Evolutionary conservation across 2,113 vertebrate species (phyloP), one percentile per base, ranked within the genome.

Genomic region (Brachypteracias leptosomus): DNA sequence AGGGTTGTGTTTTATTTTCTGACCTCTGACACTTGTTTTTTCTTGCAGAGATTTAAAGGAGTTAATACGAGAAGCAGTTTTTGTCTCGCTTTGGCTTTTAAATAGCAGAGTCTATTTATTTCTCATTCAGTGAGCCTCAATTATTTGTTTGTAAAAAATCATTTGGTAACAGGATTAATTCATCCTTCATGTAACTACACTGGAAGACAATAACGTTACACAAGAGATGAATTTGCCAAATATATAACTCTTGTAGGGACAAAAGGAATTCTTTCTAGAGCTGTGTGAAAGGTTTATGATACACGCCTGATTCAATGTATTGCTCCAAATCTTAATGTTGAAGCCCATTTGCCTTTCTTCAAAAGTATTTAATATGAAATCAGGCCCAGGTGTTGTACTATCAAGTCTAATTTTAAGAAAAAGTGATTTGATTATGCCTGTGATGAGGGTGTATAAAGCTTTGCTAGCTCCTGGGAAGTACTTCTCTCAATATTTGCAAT

Each of bases 241-340:
- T 87, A 93, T 87, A 92, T 95, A 95, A 96, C 93, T 97, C 94
- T 97, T 93, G 81, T 86, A 95, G 92, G 85, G 89, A 96, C 90
- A 97, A 97, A 97, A 89, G 17, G 80, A 85, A 70, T 91, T 96
- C 25, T 96, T 93, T 93, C 83, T 93, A 79, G 92, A 91, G 89
- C 66, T 95, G 52, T 91, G 72, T 89, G 94, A 91, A 94, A 90
- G 70, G 68, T 91, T 96, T 91, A 81, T 85, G 84, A 77, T 58
- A 93, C 54, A 77, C 55, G 76, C 63, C 62, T 83, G 78, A 83
- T 78, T 93, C 84, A 88, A 38, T 62, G 51, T 85, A 86, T 93
- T 80, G 68, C 82, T 95, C 65, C 66, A 92, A 85, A 93, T 89
- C 58, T 73, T 55, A 90, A 67, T 20, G 33, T 77, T 89, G 91